These are phyloP conservation scores for Taphrorychus bicolor DNA, from an alignment of 2,888 invertebrate species.

Conservation along the genomic window DNA sequence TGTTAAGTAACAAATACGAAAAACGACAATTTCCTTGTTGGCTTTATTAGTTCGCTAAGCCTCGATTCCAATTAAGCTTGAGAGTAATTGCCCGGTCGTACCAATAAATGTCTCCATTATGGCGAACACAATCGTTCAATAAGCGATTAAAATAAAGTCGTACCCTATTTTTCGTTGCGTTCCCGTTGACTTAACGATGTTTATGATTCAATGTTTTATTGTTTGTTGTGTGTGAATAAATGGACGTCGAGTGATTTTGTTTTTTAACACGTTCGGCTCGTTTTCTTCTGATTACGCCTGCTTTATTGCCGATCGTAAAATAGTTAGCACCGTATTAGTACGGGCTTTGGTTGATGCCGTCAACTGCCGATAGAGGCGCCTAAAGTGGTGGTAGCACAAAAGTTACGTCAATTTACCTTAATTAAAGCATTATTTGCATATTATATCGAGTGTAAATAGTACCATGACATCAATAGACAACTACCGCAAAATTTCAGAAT, in stretches of 20 bases:
- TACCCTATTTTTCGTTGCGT: constrained; percentile 26
- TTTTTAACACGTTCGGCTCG: constrained; percentile 42
- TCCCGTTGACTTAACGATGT: constrained; percentile 40
- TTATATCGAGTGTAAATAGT: no score
- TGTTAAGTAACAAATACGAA: neutral
- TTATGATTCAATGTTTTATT: constrained; percentile 42
- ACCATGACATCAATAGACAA: no score
- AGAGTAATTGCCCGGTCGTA: constrained; percentile 30
- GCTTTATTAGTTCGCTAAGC: constrained; percentile 28
- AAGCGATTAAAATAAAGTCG: constrained; percentile 37
- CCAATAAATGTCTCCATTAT: constrained; percentile 33
- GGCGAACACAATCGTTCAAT: constrained; percentile 35
- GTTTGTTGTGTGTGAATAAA: constrained; percentile 39
- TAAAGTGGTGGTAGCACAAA: no score
- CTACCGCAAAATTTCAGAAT: no score
- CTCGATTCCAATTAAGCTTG: constrained; percentile 31
- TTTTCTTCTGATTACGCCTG: constrained; percentile 33
- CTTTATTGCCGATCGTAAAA: constrained; percentile 33
- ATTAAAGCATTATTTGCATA: no score
- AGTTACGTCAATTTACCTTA: no score
- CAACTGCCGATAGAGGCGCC: constrained; percentile 9
- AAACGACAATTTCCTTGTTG: constrained; percentile 8
- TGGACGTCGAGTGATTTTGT: constrained; percentile 38
- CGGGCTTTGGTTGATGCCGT: constrained; percentile 15
- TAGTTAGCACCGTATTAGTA: constrained; percentile 34